A percentile compares a stretch with the other conserved stretches of the same genome.
phyloP scores from a whole-genome alignment of 2,797 vertebrate genomes.

The Sebastes iracundus region DNA sequence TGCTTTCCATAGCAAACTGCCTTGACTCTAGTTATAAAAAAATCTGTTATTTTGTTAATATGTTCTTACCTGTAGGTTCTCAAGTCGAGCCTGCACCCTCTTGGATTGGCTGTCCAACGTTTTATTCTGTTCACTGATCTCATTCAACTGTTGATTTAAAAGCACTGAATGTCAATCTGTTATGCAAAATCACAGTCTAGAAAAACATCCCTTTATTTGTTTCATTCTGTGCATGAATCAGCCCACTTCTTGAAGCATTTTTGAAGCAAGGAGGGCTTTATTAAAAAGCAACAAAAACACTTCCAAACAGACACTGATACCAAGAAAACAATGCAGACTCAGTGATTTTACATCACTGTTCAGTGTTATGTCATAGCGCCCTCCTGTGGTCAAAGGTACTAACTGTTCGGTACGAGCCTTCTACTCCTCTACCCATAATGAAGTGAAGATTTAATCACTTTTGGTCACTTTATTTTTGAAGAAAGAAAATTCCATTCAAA shows the following conservation, averaged over 20 bases:
- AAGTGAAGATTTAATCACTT: not conserved
- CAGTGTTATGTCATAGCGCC: conserved; percentile 38
- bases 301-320: not conserved
- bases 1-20: not conserved
- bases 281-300: not conserved
- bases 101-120: conserved; percentile 86
- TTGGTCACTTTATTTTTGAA: not conserved
- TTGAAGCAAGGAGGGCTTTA: not conserved
- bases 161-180: not conserved
- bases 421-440: not conserved
- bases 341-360: not conserved
- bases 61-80: conserved; percentile 89
- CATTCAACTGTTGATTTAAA: conserved; percentile 82
- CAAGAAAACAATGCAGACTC: not conserved
- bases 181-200: too few species aligned
- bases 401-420: not conserved
- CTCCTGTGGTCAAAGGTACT: conserved; percentile 41
- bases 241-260: not conserved
- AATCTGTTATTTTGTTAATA: not conserved
- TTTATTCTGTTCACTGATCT: conserved; percentile 86
- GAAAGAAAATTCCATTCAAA: not conserved
- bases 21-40: not conserved
- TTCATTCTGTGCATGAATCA: not conserved
- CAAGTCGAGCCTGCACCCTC: conserved; percentile 88
- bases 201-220: not conserved